A percentile compares a stretch with the other conserved stretches of the same genome.
These are phyloP conservation scores for Ivindomyrus marchei DNA, from an alignment of 2,113 vertebrate species.

Conservation along the genomic window DNA sequence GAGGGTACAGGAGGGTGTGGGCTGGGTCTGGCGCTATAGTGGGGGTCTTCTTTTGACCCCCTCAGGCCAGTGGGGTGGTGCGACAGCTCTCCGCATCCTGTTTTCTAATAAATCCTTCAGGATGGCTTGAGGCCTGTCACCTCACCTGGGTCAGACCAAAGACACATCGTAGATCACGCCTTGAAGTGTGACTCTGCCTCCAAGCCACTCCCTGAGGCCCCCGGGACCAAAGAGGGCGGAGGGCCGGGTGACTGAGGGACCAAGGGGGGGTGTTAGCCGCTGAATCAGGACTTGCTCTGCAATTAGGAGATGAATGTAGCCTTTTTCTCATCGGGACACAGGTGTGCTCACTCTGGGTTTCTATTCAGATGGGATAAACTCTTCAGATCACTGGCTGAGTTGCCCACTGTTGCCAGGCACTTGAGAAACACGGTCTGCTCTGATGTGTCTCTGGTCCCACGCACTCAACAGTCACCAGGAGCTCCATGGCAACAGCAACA, in stretches of 20 bases:
- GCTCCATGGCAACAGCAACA: conserved; percentile 4
- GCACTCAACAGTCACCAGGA: neutral
- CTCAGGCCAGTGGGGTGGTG: neutral
- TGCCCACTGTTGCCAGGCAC: neutral
- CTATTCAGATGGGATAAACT: neutral
- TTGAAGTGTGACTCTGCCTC: neutral
- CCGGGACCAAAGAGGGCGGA: neutral
- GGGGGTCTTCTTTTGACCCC: neutral
- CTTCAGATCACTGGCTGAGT: neutral
- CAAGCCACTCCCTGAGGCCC: neutral
- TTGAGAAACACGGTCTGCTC: neutral
- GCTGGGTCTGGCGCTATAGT: neutral
- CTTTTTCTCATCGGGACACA: neutral
- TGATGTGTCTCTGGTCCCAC: neutral
- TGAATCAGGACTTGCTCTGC: neutral
- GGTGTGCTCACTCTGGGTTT: neutral
- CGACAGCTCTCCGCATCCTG: neutral
- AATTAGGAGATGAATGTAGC: neutral
- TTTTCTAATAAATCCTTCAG: neutral
- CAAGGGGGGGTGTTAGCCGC: neutral
- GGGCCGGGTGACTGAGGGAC: neutral
- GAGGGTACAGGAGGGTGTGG: neutral
- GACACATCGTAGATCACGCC: neutral
- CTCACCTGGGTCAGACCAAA: neutral
- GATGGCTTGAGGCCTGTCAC: neutral